phyloP scores from a whole-genome alignment of 2,113 vertebrate genomes.

The Hemiprocne comata region DNA sequence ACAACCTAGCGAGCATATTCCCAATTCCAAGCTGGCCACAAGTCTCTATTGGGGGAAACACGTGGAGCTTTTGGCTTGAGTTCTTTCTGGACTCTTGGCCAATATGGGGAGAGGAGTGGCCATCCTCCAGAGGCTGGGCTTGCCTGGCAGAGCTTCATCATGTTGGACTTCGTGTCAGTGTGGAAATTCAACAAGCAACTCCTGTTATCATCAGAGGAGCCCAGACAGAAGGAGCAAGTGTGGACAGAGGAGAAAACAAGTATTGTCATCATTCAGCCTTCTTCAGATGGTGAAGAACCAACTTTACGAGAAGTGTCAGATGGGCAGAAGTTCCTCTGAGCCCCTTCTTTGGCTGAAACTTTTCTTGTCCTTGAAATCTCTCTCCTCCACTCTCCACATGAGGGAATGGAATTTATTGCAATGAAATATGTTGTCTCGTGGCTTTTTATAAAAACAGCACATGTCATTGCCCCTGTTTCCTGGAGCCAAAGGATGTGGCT shows the following conservation, averaged over 20 bases:
- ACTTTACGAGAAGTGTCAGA: background rate
- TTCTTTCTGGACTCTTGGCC: background rate
- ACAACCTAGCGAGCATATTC: accelerated
- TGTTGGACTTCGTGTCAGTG: accelerated
- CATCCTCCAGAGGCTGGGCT: background rate
- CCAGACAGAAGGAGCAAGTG: background rate
- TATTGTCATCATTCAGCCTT: background rate
- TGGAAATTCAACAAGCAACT: background rate
- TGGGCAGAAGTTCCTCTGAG: slow-evolving; percentile 1
- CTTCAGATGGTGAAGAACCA: background rate
- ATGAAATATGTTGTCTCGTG: slow-evolving; percentile 50
- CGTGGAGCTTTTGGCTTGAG: background rate
- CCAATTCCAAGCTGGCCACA: accelerated
- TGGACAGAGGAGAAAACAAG: background rate
- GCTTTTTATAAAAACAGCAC: slow-evolving; percentile 60
- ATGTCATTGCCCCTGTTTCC: slow-evolving; percentile 41
- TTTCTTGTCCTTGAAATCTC: slow-evolving; percentile 5
- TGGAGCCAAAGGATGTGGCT: slow-evolving; percentile 64
- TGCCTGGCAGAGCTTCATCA: background rate
- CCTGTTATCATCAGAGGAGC: background rate
- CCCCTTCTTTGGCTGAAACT: slow-evolving; percentile 2
- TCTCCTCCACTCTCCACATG: background rate
- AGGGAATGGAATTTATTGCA: slow-evolving; percentile 31
- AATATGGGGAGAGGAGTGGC: background rate
- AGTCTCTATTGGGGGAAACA: background rate